Evolutionary conservation across 2,797 vertebrate genomes (phyloP), one percentile per base, ranked within the genome.

Genomic region (Acanthurus leucopareius): DNA sequence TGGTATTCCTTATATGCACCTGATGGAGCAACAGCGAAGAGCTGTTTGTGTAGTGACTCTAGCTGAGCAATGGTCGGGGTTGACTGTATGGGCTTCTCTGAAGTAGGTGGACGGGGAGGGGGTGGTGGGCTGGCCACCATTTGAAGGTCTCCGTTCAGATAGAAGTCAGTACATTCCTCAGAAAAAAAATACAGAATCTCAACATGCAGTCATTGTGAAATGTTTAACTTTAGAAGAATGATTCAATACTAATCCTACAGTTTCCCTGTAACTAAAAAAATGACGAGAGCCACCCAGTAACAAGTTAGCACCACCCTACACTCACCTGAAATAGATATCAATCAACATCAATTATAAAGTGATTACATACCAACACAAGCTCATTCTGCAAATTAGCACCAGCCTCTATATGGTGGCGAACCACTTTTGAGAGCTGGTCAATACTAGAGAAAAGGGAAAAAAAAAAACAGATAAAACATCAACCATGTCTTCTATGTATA

Each of bases 371-470:
- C 91, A 99, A 93, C 53, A 92, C 91, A 20, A 99, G 90, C 81
- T 97, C 91, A n/a, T 95, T 87, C 9, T 95, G 88, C 60, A 99
- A 94, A 88, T 92, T 96, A 59, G 88, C 86, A 19, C 89, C 92
- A 52, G 87, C 89, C 93, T 98, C 97, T 73, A 98, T 97, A 89
- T 97, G 94, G 69, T 96, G 91, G 25, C 93, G 89, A 54, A 94
- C 93, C 76, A 98, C 88, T 15, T 95, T 94, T 10, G 92, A 72
- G 66, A 99, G 90, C 62, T 96, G 95, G 56, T 97, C 95, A 82
- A 99, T 91, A 82, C 97, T 99, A 85, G 10, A 74, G 20, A 62
- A 67, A 74, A 73, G 78, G 17, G 69, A 44, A 75, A 2, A 32
- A 2, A 32, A 32, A 76, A 2, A 73, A 69, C 16, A 64, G 2